Base-by-base conservation (phyloP, 35 echinoderm and acorn worm genomes). In the Ptychodera flava region DNA sequence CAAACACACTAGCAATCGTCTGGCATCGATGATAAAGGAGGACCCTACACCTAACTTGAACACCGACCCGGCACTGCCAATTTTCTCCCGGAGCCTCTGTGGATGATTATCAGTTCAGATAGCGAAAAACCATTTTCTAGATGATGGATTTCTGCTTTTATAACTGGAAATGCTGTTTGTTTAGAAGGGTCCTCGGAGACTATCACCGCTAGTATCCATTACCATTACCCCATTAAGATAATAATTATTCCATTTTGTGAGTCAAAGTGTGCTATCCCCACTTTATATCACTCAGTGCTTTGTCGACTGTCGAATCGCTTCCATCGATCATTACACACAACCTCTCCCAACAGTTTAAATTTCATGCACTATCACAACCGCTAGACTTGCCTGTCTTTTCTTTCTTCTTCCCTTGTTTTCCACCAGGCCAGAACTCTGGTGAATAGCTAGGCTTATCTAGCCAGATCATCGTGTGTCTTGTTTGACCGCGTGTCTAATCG, bases 181-280 rank as follows among this genome's bases (percentile, higher is more conserved):
- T 64, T 64, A 64, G 45, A 64, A 22, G 45, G 45, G 45, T 64
- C 45, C 45, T 12, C 22, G 45, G 45, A 22, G 45, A 64, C 45
- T 64, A 64, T 64, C 45, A 64, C 6, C 22, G 22, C 45, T 64
- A 22, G 6, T 64, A 64, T 64, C 45, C 45, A 64, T 64, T 64
- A 64, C 45, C 45, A 64, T 64, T 64, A 64, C 45, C 45, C 45
- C 45, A 64, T 64, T 64, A 64, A 64, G 45, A 64, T 64, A 64
- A 64, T 64, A 64, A 64, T 64, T 64, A 64, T 64, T 64, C 45
- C 45, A 64, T 64, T 64, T 64, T 64, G 45, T 6, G 6, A 64
- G 45, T 64, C 6, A 64, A 64, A 64, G 45, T 64, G 45, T 64
- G 6, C 45, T n/a, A 64, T 6, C 6, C 45, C 45, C 45, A 64